Percentiles rank a stretch among this genome's conserved stretches.
Conservation (phyloP, 2,113 vertebrate species). For the Trogon melanurus region DNA sequence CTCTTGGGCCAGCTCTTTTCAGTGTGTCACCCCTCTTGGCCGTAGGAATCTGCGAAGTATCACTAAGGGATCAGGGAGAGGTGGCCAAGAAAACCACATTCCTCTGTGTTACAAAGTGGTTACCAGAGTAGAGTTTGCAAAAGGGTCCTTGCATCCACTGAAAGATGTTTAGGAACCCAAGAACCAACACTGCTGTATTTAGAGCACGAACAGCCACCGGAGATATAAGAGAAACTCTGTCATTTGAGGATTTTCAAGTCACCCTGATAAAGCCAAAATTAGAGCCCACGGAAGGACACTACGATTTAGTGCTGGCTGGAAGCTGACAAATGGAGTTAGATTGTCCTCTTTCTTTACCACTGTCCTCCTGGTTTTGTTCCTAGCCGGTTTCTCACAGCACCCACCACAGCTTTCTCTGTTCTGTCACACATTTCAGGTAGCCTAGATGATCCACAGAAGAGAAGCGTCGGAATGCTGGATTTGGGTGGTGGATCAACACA, state of each 20-base stretch:
- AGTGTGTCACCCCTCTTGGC: neutral
- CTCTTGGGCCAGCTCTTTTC: slow-evolving; percentile 27
- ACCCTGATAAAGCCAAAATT: neutral
- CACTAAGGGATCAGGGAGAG: neutral
- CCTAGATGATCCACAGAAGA: slow-evolving; percentile 73
- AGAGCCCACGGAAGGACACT: neutral
- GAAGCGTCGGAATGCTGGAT: slow-evolving; percentile 91
- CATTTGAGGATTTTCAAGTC: neutral
- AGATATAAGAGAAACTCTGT: neutral
- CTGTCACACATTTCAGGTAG: slow-evolving; percentile 75
- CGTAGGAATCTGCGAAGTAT: slow-evolving; percentile 8
- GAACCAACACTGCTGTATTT: neutral
- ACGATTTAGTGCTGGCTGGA: neutral
- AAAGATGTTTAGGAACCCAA: neutral
- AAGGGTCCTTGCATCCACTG: neutral
- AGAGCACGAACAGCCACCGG: neutral
- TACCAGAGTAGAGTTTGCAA: slow-evolving; percentile 26
- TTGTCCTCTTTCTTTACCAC: neutral
- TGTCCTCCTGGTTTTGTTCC: neutral
- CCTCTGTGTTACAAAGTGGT: slow-evolving; percentile 18
- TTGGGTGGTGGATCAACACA: slow-evolving; percentile 95
- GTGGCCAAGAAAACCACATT: slow-evolving; percentile 45
- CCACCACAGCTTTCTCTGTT: neutral
- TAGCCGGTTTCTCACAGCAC: neutral
- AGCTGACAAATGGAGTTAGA: neutral